Evolutionary conservation across 2,888 invertebrate genomes (phyloP).

Genomic region (Cataglyphis livida): DNA sequence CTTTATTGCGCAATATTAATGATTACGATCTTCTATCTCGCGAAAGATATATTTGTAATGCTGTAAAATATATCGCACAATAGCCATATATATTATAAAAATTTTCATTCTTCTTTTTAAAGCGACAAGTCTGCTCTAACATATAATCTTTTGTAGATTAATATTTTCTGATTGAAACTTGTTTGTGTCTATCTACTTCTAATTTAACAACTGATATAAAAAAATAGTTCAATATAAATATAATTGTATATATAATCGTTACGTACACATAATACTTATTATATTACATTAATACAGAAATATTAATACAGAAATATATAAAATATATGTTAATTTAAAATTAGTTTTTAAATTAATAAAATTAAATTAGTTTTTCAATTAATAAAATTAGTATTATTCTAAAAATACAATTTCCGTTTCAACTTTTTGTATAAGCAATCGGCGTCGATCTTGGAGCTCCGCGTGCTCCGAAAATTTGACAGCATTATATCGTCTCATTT

Average conservation of each 20-base stretch:
- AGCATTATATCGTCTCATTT: neutral
- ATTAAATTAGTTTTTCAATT: neutral
- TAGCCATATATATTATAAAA: neutral
- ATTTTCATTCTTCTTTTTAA: neutral
- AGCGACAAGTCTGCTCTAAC: neutral
- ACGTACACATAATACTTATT: neutral
- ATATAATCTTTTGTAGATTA: neutral
- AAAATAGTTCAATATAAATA: neutral
- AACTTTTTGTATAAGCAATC: neutral
- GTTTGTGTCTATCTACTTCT: neutral
- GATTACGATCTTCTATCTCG: neutral
- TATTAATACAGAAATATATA: neutral
- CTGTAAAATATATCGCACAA: neutral
- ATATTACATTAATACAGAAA: neutral
- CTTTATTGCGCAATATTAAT: slow-evolving; percentile 2
- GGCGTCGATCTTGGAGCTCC: neutral
- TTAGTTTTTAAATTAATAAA: neutral
- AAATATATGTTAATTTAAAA: neutral
- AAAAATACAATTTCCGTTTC: neutral
- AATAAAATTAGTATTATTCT: neutral
- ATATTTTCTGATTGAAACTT: neutral
- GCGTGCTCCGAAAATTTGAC: no score
- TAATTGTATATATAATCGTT: neutral
- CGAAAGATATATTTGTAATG: neutral
- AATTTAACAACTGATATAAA: neutral